These are phyloP conservation scores for Phenacoccus solenopsis DNA, from an alignment of 1,140 invertebrate species.

Conservation along the genomic window DNA sequence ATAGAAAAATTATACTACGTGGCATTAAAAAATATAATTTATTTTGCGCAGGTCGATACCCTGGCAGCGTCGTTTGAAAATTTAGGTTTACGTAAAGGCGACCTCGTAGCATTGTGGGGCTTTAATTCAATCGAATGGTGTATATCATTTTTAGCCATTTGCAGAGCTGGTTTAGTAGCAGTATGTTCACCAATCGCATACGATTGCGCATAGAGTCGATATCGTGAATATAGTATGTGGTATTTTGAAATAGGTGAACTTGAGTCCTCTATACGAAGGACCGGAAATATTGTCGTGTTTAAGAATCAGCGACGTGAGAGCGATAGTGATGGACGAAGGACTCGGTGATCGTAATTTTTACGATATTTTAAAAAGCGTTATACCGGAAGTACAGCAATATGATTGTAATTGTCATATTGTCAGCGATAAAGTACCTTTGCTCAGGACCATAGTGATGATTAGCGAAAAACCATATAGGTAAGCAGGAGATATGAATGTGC, in stretches of 20 bases:
- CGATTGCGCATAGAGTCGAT: not conserved
- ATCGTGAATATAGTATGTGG: not conserved
- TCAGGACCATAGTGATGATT: not conserved
- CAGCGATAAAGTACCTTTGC: not conserved
- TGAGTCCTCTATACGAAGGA: constrained; percentile 72
- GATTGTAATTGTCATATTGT: not conserved
- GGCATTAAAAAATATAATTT: not conserved
- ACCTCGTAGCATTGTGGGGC: constrained; percentile 76
- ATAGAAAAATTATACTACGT: not conserved
- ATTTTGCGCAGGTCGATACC: constrained; percentile 52
- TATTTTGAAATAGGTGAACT: constrained; percentile 44
- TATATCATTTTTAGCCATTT: constrained; percentile 58
- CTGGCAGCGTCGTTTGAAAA: constrained; percentile 65
- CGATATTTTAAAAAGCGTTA: constrained; percentile 41
- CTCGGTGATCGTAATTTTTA: constrained; percentile 61
- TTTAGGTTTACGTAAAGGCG: constrained; percentile 64
- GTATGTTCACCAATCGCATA: constrained; percentile 40
- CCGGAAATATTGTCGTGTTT: constrained; percentile 66
- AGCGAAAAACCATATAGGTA: not conserved
- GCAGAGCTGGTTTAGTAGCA: constrained; percentile 65
- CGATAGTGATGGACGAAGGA: constrained; percentile 49
- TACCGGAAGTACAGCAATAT: constrained; percentile 19
- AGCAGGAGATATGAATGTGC: too few relatives aligned
- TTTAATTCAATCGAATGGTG: constrained; percentile 79
- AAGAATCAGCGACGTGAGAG: constrained; percentile 60